phyloP scores from a whole-genome alignment of 2,888 invertebrate genomes.

The Amphipoea lucens region DNA sequence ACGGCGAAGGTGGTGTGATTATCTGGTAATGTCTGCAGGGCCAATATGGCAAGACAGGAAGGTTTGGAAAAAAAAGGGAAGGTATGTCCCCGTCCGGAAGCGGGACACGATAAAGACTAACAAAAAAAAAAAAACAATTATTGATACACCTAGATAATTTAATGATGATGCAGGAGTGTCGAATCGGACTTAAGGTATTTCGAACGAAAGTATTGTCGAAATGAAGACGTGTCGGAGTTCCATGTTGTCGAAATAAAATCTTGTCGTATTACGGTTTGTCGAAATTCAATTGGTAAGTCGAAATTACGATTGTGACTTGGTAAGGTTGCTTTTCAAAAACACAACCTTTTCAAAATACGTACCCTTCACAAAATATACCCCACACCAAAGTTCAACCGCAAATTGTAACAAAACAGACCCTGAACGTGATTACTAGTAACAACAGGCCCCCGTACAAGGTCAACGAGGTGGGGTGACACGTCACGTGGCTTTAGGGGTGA shows the following conservation, averaged over 20 bases:
- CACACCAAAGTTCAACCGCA: background rate
- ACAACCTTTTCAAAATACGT: background rate
- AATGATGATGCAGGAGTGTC: background rate
- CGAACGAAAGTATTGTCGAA: too few species aligned
- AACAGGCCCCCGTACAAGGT: conserved; percentile 44
- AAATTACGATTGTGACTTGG: background rate
- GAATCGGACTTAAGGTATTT: too few species aligned
- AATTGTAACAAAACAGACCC: conserved; percentile 21
- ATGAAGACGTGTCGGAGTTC: too few species aligned
- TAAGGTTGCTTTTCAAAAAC: background rate
- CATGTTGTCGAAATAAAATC: too few species aligned
- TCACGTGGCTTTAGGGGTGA: conserved; percentile 22
- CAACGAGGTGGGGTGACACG: conserved; percentile 22
- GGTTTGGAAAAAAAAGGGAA: background rate
- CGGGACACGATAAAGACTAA: background rate
- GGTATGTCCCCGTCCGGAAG: background rate
- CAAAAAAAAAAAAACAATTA: background rate
- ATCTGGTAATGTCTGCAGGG: background rate
- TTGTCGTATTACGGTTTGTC: too few species aligned
- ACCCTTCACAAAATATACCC: background rate
- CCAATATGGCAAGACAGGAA: background rate
- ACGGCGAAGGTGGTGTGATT: background rate
- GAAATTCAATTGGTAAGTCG: too few species aligned
- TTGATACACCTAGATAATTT: background rate
- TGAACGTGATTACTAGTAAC: conserved; percentile 36